Evolutionary conservation across 2,888 invertebrate genomes (phyloP).

Genomic region (Lepidochrysops patricia): DNA sequence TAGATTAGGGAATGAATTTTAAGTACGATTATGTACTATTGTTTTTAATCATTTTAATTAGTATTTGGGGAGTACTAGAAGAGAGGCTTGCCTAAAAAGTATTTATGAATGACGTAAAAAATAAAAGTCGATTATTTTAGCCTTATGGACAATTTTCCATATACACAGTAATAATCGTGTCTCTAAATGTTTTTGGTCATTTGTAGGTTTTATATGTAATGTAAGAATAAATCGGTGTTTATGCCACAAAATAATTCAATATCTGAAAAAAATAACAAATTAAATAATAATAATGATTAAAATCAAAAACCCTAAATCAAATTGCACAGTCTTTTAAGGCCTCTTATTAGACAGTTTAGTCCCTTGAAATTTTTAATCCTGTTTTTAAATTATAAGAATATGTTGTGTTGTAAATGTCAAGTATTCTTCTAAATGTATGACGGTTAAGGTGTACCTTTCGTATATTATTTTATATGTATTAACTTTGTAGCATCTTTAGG

Average conservation of each 20-base stretch:
- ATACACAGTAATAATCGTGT: too few species aligned
- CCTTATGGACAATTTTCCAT: background rate
- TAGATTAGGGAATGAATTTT: conserved; percentile 41
- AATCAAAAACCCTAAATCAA: too few species aligned
- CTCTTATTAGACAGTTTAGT: too few species aligned
- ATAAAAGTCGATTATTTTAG: background rate
- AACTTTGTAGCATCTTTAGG: conserved; percentile 26
- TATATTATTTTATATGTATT: background rate
- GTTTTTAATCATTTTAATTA: conserved; percentile 11
- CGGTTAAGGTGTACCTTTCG: background rate
- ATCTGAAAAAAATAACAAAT: too few species aligned
- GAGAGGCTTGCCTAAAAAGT: conserved; percentile 14
- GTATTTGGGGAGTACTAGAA: background rate
- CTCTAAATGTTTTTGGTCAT: background rate
- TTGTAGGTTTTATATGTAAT: background rate
- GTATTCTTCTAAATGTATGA: background rate
- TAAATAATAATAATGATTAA: too few species aligned
- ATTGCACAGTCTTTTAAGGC: too few species aligned
- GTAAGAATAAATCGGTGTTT: background rate
- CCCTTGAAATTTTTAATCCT: background rate
- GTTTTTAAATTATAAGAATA: background rate
- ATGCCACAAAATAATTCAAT: background rate
- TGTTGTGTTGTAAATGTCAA: background rate
- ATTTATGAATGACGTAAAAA: background rate
- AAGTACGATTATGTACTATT: conserved; percentile 1